Evolutionary conservation across 2,113 vertebrate genomes (phyloP).

Genomic region (Rhynchomys soricoides): DNA sequence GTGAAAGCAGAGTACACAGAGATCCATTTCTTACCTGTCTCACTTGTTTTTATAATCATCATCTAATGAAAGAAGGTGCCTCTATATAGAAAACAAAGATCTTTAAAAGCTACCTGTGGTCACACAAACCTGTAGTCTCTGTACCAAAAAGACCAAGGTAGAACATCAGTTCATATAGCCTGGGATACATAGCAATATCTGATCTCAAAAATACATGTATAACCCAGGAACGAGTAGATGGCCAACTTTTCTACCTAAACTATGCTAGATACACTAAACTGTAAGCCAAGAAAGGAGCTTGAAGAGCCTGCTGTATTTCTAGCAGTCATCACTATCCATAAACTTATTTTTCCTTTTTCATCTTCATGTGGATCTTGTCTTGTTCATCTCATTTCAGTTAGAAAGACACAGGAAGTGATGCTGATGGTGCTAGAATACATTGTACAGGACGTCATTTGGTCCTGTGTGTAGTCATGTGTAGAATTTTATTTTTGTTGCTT

Average conservation of each 20-base stretch:
- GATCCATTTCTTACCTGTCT: background rate
- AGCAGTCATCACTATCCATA: background rate
- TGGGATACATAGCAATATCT: background rate
- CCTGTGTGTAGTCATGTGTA: background rate
- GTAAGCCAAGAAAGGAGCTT: background rate
- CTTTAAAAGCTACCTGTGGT: background rate
- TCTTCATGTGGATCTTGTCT: background rate
- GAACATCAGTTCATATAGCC: background rate
- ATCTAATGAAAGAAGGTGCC: background rate
- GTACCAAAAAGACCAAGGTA: background rate
- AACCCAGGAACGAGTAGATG: background rate
- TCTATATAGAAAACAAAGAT: background rate
- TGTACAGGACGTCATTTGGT: slow-evolving; percentile 28
- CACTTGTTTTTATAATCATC: background rate
- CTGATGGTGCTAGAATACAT: background rate
- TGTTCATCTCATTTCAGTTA: background rate
- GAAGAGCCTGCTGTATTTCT: background rate
- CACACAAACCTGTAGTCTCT: background rate
- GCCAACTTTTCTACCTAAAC: background rate
- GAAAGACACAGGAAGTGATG: background rate
- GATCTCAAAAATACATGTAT: background rate
- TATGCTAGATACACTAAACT: background rate
- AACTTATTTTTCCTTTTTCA: background rate
- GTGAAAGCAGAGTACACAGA: background rate
- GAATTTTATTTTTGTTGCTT: slow-evolving; percentile 42